Evolutionary conservation across 2,888 invertebrate genomes (phyloP), one percentile per base, ranked within the genome.

Genomic region (Molorchus minor): DNA sequence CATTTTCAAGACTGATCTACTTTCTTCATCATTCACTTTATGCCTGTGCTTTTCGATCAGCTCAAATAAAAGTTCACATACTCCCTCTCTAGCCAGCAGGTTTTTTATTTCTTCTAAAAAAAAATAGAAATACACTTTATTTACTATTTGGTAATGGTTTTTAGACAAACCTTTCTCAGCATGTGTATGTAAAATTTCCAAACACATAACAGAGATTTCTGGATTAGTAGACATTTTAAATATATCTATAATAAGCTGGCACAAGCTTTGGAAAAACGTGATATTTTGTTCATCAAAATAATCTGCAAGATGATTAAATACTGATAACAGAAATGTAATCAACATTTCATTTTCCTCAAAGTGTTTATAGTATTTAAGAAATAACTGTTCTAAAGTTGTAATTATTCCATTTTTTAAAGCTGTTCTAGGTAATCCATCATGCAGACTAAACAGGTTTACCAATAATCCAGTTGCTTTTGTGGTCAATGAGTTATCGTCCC

Each of bases 371-470:
- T 85, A 84, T 36, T 76, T 70, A 30, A 77, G 76, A 38, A 89
- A 78, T 65, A 88, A 83, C 61, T 78, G 79, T 68, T 84, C 82
- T 33, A 87, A 73, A 54, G 84, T 79, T 45, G 83, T 80, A 73
- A 87, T 81, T 10, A 87, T 77, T 47, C 84, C 83, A 55, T 81
- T 81, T 68, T 87, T 82, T 58, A 87, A 81, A 36, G 87, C 83
- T 15, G 83, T 82, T 68, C 87, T 85, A 52, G 89, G 86, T 64
- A 89, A 82, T 46, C 85, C 84, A 60, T 87, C 87, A 68, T 92
- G 90, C 12, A 90, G 90, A 63, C 91, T 87, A 44, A 91, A 84
- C 74, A 92, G 88, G 80, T 95, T 95, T 45, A 94, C 84, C 41
- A 95, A 81, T 56, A 91, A 86, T 64, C 94, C 94, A 70, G 88